Conservation (phyloP, 1,140 invertebrate species). For the Musca domestica region DNA sequence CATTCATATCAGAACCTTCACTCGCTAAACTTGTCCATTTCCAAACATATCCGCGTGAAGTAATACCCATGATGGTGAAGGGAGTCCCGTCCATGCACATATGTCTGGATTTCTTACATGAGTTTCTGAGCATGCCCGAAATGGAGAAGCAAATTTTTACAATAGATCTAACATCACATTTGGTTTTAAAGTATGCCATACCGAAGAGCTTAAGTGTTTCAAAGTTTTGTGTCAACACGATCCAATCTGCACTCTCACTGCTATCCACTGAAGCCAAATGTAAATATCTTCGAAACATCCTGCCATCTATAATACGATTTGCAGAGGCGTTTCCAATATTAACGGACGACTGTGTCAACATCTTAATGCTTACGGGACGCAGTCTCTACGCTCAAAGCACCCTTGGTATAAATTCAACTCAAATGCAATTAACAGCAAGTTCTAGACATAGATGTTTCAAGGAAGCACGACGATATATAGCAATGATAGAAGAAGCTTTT, state of each 20-base stretch:
- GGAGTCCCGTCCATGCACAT: constrained; percentile 99
- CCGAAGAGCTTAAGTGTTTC: constrained; percentile 90
- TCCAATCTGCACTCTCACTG: constrained; percentile 83
- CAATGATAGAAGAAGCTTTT: constrained; percentile 48
- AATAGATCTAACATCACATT: constrained; percentile 86
- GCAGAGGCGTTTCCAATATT: constrained; percentile 90
- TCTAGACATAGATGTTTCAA: constrained; percentile 42
- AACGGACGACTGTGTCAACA: constrained; percentile 80
- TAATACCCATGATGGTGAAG: constrained; percentile 84
- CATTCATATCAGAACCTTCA: constrained; percentile 93
- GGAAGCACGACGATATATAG: constrained; percentile 42
- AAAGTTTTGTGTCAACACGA: constrained; percentile 84
- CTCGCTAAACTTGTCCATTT: constrained; percentile 97
- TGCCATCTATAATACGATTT: constrained; percentile 82
- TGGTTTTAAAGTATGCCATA: constrained; percentile 89
- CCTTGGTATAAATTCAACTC: constrained; percentile 57
- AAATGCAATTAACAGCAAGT: constrained; percentile 46
- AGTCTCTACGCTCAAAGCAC: constrained; percentile 82
- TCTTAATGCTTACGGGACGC: constrained; percentile 82
- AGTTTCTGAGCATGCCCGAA: constrained; percentile 89
- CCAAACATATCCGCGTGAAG: constrained; percentile 90
- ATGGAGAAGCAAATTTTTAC: constrained; percentile 95
- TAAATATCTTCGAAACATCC: constrained; percentile 76
- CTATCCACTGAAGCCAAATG: constrained; percentile 75
- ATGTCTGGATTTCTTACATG: constrained; percentile 94